Percentiles rank a stretch among this genome's conserved stretches.
Conservation (phyloP, 1,140 invertebrate species). For the Pseudachorutes palmiensis region DNA sequence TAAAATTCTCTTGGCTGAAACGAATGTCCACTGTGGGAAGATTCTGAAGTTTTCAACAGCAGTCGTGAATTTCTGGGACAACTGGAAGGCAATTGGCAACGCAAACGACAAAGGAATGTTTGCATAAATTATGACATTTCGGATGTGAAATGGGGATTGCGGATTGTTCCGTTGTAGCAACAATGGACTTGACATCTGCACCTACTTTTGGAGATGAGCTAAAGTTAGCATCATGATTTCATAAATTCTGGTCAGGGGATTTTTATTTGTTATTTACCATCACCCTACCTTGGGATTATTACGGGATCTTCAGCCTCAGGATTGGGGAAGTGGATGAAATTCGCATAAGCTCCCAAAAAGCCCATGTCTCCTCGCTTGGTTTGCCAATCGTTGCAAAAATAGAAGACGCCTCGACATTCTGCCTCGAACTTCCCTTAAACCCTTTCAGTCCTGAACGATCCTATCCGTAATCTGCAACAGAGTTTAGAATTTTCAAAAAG, state of each 20-base stretch:
- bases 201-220: background rate
- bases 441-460: background rate
- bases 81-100: background rate
- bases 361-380: background rate
- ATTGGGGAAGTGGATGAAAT: too few species aligned
- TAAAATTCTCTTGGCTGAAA: background rate
- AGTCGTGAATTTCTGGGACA: background rate
- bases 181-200: background rate
- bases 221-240: background rate
- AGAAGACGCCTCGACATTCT: background rate
- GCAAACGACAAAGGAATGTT: background rate
- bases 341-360: background rate
- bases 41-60: background rate
- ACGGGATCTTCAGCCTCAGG: too few species aligned
- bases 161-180: too few species aligned
- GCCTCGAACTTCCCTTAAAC: background rate
- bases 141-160: too few species aligned
- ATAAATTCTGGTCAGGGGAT: too few species aligned
- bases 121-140: background rate
- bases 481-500: background rate
- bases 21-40: background rate
- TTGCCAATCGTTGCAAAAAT: slow-evolving; percentile 1
- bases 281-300: too few species aligned
- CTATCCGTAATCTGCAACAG: background rate
- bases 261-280: too few species aligned